Evolutionary conservation across 1,140 invertebrate species (phyloP).

Genomic region (Patella vulgata): DNA sequence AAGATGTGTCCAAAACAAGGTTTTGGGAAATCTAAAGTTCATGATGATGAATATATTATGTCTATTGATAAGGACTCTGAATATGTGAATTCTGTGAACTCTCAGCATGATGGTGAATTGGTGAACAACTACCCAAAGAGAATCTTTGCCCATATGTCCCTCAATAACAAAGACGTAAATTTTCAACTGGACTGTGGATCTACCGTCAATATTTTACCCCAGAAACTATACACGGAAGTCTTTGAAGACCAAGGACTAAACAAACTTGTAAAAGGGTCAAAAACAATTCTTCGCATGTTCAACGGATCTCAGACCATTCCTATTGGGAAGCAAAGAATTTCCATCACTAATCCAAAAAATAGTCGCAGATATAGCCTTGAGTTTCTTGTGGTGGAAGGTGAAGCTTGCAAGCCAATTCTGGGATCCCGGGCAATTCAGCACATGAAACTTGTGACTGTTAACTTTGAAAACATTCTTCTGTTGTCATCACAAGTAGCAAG

Average conservation of each 20-base stretch:
- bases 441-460: constrained; percentile 24
- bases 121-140: too few species aligned
- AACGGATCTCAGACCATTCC: too few species aligned
- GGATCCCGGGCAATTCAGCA: constrained; percentile 14
- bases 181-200: too few species aligned
- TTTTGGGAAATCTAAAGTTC: neutral
- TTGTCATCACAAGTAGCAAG: too few species aligned
- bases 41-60: constrained; percentile 18
- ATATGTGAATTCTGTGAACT: neutral
- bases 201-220: too few species aligned
- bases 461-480: constrained; percentile 11
- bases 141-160: constrained; percentile 1
- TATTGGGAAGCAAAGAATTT: too few species aligned
- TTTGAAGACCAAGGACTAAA: too few species aligned
- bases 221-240: too few species aligned
- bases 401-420: constrained; percentile 14
- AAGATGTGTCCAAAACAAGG: neutral
- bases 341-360: neutral
- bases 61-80: constrained; percentile 13
- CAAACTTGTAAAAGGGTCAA: too few species aligned
- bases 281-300: too few species aligned
- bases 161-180: constrained; percentile 14
- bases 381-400: too few species aligned
- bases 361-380: too few species aligned
- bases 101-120: neutral